phyloP scores from a whole-genome alignment of 2,888 invertebrate species.

The Gibbula magus region DNA sequence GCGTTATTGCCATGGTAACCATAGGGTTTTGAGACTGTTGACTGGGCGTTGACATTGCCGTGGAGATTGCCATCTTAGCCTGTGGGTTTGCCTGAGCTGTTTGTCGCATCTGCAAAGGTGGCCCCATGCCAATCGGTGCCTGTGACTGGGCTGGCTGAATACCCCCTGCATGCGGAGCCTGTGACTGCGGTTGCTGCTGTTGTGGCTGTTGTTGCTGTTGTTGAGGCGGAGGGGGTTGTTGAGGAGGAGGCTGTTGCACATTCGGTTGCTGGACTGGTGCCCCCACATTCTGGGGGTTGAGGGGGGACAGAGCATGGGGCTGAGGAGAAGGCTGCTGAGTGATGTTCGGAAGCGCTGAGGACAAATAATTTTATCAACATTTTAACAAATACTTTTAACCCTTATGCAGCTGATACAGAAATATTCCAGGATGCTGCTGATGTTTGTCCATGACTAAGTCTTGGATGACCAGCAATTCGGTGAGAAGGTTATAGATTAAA shows the following conservation, averaged over 20 bases:
- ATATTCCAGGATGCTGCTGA: no score
- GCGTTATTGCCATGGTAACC: slow-evolving; percentile 6
- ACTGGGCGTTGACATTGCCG: neutral
- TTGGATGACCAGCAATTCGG: no score
- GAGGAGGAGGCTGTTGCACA: slow-evolving; percentile 31
- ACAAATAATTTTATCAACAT: neutral
- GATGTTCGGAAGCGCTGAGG: slow-evolving; percentile 3
- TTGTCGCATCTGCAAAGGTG: neutral
- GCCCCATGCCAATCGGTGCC: neutral
- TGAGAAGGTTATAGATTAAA: no score
- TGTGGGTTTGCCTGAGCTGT: neutral
- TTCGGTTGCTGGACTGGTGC: slow-evolving; percentile 16
- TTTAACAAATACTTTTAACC: no score
- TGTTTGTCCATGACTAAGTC: no score
- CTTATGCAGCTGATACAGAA: no score
- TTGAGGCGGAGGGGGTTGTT: slow-evolving; percentile 37
- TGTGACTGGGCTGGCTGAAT: neutral
- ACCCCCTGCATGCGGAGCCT: neutral
- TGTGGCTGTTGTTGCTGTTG: slow-evolving; percentile 39
- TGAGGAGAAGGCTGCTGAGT: slow-evolving; percentile 32
- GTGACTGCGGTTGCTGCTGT: slow-evolving; percentile 37
- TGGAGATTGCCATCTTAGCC: neutral
- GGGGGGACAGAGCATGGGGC: slow-evolving; percentile 29
- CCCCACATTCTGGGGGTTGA: slow-evolving; percentile 22
- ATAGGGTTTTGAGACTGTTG: neutral